Conservation (phyloP, 2,888 invertebrate genomes). For the Globia sparganii region DNA sequence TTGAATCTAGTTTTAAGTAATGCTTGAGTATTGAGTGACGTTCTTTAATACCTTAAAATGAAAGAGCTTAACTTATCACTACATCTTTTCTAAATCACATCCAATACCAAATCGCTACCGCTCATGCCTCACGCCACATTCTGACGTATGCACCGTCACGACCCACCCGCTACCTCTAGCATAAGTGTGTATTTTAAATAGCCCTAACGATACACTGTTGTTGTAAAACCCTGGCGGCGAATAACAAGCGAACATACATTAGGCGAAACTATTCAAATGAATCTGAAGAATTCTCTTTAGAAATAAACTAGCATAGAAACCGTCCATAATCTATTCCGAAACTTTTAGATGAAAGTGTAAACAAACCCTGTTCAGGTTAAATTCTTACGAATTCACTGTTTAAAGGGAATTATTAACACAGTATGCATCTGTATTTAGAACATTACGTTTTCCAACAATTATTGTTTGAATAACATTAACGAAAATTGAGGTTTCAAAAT, state of each 20-base stretch:
- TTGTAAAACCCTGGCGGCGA: conserved; percentile 67
- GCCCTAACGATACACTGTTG: conserved; percentile 75
- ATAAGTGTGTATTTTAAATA: conserved; percentile 85
- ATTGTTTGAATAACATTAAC: neutral
- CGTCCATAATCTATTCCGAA: neutral
- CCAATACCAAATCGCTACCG: conserved; percentile 26
- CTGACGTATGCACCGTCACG: conserved; percentile 87
- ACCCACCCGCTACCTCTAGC: conserved; percentile 80
- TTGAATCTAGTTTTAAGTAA: no score
- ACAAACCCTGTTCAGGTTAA: neutral
- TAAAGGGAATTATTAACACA: neutral
- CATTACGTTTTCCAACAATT: no score
- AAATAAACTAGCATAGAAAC: conserved; percentile 7
- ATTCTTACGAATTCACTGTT: neutral
- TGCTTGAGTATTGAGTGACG: no score
- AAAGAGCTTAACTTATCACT: neutral
- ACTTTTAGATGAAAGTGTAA: neutral
- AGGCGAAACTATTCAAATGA: conserved; percentile 52
- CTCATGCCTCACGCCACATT: conserved; percentile 65
- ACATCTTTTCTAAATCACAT: neutral
- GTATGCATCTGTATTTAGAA: neutral
- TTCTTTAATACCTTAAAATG: no score
- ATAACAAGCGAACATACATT: conserved; percentile 55
- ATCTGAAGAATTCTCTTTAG: conserved; percentile 23
- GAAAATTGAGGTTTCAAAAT: no score